phyloP scores from a whole-genome alignment of 2,113 vertebrate genomes.

The Parotia lawesii region DNA sequence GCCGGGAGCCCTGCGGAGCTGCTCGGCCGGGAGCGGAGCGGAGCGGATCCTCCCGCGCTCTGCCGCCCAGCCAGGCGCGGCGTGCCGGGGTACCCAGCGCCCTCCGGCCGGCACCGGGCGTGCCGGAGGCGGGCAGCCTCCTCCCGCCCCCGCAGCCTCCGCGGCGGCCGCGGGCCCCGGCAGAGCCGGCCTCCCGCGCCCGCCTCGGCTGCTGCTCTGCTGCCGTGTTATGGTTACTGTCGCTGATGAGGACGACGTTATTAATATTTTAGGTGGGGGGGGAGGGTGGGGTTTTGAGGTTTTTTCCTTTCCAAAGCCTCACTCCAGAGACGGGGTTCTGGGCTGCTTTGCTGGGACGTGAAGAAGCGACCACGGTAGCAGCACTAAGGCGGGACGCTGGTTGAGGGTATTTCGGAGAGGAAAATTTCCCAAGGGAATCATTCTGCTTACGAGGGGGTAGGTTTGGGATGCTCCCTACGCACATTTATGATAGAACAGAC shows the following conservation, averaged over 20 bases:
- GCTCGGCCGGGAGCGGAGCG: background rate
- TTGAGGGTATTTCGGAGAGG: background rate
- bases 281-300: too few species aligned
- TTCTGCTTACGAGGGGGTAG: accelerated
- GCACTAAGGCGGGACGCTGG: accelerated
- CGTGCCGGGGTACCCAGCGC: accelerated
- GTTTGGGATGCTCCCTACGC: too few species aligned
- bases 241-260: too few species aligned
- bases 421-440: background rate
- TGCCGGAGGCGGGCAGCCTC: background rate
- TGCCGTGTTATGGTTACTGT: background rate
- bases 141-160: background rate
- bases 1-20: background rate
- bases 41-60: too few species aligned
- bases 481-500: background rate
- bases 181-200: background rate
- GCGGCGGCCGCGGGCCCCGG: background rate
- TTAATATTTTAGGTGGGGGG: background rate
- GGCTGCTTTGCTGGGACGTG: background rate
- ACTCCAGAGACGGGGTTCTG: accelerated
- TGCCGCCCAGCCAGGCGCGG: background rate
- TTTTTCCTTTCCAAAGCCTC: background rate
- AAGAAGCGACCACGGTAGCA: background rate
- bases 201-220: background rate
- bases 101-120: accelerated